Evolutionary conservation across 2,113 vertebrate genomes (phyloP).

Genomic region (Miniopterus natalensis): DNA sequence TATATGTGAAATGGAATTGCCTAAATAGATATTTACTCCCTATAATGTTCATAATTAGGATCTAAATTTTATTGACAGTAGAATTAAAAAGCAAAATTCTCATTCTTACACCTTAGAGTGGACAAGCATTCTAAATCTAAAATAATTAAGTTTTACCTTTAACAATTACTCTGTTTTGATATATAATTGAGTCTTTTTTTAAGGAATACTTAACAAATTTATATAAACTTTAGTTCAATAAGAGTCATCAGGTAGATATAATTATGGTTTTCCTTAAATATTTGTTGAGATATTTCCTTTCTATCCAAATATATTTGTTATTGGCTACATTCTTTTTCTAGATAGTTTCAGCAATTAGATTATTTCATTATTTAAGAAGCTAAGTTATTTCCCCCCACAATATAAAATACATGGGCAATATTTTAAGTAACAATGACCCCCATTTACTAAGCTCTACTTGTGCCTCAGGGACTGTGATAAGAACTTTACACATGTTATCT

Average conservation of each 20-base stretch:
- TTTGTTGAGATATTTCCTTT: neutral
- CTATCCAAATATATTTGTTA: neutral
- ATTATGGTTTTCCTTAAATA: conserved; percentile 2
- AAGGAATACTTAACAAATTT: neutral
- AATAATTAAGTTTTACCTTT: neutral
- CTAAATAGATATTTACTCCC: neutral
- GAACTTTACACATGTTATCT: neutral
- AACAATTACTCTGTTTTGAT: neutral
- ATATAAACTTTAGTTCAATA: neutral
- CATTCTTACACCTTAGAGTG: neutral
- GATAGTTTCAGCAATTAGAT: neutral
- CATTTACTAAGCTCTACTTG: neutral
- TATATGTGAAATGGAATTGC: neutral
- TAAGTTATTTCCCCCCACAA: too few relatives aligned
- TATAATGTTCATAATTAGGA: neutral
- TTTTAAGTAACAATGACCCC: neutral
- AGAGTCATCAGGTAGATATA: neutral
- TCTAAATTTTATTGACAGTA: neutral
- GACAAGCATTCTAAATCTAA: neutral
- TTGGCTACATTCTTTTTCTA: neutral
- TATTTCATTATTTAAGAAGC: neutral
- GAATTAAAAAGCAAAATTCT: neutral
- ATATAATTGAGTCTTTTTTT: neutral
- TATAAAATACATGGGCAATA: neutral
- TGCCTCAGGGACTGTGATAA: neutral